Percentiles rank a stretch among this genome's conserved stretches.
Evolutionary conservation across 2,797 vertebrate species (phyloP).

Genomic region (Pangasius mekongensis): DNA sequence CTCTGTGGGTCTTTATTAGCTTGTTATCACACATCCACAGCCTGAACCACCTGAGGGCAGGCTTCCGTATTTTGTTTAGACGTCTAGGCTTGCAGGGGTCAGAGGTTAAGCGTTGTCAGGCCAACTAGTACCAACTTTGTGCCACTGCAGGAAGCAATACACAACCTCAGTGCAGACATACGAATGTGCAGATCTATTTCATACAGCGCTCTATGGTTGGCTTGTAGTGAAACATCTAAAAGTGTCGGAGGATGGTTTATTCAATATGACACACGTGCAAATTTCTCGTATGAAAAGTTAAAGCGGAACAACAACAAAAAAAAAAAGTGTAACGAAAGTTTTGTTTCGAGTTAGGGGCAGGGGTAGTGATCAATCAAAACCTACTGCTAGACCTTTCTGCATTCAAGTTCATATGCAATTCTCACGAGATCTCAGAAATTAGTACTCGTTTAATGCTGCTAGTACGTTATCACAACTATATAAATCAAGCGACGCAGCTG

Average conservation of each 20-base stretch:
- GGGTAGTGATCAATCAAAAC: background rate
- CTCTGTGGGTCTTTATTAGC: constrained; percentile 26
- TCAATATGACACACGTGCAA: background rate
- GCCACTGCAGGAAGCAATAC: constrained; percentile 26
- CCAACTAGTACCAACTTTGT: constrained; percentile 28
- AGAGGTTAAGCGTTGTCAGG: constrained; percentile 56
- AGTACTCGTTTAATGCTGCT: background rate
- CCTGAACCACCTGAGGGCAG: constrained; percentile 37
- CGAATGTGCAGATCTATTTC: background rate
- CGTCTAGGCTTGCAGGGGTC: constrained; percentile 38
- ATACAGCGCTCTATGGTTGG: background rate
- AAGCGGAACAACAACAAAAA: too few relatives aligned
- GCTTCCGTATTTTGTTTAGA: constrained; percentile 43
- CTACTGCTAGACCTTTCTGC: background rate
- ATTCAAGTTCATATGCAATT: background rate
- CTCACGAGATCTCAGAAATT: background rate
- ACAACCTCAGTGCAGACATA: background rate
- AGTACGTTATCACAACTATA: background rate
- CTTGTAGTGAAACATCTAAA: background rate
- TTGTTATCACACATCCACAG: constrained; percentile 47
- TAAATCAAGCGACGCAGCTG: constrained; percentile 29
- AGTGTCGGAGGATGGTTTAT: background rate
- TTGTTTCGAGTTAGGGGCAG: background rate
- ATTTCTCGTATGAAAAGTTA: background rate
- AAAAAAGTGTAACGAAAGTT: background rate